A percentile compares a stretch with the other conserved stretches of the same genome.
These are phyloP conservation scores for Philypnodon macrostomus DNA, from an alignment of 2,797 vertebrate species.

Conservation along the genomic window DNA sequence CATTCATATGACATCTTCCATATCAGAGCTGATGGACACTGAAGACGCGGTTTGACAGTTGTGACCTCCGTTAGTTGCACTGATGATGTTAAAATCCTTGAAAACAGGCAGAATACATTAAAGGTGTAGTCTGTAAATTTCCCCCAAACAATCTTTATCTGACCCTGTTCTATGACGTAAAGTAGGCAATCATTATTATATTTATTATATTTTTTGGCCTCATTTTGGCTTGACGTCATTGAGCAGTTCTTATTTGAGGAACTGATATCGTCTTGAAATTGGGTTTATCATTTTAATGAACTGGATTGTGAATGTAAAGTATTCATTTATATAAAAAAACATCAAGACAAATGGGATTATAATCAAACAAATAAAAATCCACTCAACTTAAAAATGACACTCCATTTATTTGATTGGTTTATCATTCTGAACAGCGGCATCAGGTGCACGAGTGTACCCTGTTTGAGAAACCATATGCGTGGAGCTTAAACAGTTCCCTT, in stretches of 20 bases:
- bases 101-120: not conserved
- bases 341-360: conserved; percentile 28
- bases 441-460: conserved; percentile 56
- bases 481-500: conserved; percentile 46
- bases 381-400: conserved; percentile 30
- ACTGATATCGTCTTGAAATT: no score
- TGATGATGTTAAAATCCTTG: not conserved
- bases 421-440: conserved; percentile 46
- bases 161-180: no score
- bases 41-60: conserved; percentile 4
- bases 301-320: no score
- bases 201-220: no score
- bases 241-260: no score
- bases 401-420: conserved; percentile 31
- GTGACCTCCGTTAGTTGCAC: conserved; percentile 3
- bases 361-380: conserved; percentile 20
- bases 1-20: conserved; percentile 5
- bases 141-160: no score
- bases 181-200: no score
- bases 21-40: not conserved
- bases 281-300: no score
- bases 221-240: no score
- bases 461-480: conserved; percentile 50
- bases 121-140: not conserved
- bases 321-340: no score